A percentile compares a stretch with the other conserved stretches of the same genome.
Evolutionary conservation across 2,888 invertebrate genomes (phyloP).

Genomic region (Acanthosoma haemorrhoidale): DNA sequence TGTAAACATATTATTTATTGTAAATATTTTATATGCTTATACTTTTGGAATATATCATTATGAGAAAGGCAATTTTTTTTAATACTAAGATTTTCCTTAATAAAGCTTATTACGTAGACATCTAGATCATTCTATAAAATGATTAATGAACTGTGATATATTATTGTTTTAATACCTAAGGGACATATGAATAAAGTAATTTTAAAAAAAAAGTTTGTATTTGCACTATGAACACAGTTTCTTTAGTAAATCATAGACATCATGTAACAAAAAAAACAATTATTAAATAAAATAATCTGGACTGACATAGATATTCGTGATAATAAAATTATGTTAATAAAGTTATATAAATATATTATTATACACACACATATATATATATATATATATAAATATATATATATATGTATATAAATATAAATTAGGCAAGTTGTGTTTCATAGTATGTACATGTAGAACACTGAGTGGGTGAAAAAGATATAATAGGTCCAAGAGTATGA

Average conservation of each 20-base stretch:
- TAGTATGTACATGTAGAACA: slow-evolving; percentile 29
- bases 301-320: slow-evolving; percentile 38
- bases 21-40: slow-evolving; percentile 21
- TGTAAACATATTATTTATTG: neutral
- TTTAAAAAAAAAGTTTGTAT: neutral
- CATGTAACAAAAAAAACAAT: slow-evolving; percentile 28
- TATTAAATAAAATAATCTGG: slow-evolving; percentile 35
- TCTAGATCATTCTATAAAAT: slow-evolving; percentile 29
- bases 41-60: slow-evolving; percentile 7
- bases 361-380: too few species aligned
- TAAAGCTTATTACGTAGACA: slow-evolving; percentile 23
- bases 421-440: slow-evolving; percentile 34
- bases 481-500: slow-evolving; percentile 37
- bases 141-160: slow-evolving; percentile 31
- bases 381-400: slow-evolving; percentile 31
- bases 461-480: slow-evolving; percentile 25
- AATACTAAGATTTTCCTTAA: neutral
- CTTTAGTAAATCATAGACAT: slow-evolving; percentile 28
- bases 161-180: slow-evolving; percentile 22
- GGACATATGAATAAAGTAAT: slow-evolving; percentile 18
- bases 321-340: slow-evolving; percentile 35
- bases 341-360: slow-evolving; percentile 30
- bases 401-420: slow-evolving; percentile 33
- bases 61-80: neutral
- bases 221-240: slow-evolving; percentile 37